Conservation (phyloP, 2,113 vertebrate genomes). For the Muntiacus muntjak region DNA sequence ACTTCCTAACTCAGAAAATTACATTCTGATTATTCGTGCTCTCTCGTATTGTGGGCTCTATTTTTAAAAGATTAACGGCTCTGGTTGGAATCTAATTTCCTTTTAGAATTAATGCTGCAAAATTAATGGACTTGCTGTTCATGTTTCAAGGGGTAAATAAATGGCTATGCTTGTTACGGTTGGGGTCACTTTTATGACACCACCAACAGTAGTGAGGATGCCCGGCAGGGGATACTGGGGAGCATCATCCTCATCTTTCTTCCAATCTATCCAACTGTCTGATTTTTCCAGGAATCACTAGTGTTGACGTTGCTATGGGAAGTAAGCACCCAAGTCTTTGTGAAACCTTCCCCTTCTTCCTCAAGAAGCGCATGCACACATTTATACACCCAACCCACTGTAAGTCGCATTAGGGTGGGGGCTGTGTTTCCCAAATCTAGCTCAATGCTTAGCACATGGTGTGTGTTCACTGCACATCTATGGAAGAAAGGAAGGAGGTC, state of each 20-base stretch:
- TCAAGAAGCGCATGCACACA: accelerated
- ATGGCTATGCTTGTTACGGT: conserved; percentile 10
- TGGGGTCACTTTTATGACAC: conserved; percentile 22
- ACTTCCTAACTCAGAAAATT: conserved; percentile 59
- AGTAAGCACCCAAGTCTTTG: accelerated
- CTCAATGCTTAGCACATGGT: neutral
- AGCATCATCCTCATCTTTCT: accelerated
- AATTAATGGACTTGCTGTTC: conserved; percentile 63
- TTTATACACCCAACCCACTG: accelerated
- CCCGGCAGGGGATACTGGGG: too few species aligned
- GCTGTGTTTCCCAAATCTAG: neutral
- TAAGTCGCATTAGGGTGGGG: accelerated
- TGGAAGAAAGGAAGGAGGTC: neutral
- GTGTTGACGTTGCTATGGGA: neutral
- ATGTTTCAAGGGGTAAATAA: conserved; percentile 51
- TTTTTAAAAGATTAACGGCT: conserved; percentile 58
- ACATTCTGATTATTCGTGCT: conserved; percentile 48
- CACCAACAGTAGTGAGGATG: neutral
- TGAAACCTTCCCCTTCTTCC: neutral
- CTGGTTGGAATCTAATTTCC: conserved; percentile 69
- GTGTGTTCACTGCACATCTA: accelerated
- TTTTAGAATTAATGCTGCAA: conserved; percentile 57
- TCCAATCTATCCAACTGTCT: neutral
- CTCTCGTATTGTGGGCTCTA: conserved; percentile 27
- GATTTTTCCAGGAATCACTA: neutral